Conservation (phyloP, 2,888 invertebrate genomes). For the Drepana falcataria region DNA sequence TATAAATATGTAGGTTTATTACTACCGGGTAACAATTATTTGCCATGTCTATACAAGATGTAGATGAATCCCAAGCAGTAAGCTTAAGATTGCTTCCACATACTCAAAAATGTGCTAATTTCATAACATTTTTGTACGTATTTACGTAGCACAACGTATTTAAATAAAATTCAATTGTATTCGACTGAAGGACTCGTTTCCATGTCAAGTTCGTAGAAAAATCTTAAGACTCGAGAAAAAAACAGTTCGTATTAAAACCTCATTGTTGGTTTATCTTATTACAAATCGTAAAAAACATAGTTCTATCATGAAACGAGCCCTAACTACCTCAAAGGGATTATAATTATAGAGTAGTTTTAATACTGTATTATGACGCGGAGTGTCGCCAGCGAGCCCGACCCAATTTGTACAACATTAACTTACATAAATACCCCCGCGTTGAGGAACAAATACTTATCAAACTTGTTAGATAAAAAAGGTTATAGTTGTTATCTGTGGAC, state of each 20-base stretch:
- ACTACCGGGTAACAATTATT: neutral
- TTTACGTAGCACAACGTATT: no score
- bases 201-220: no score
- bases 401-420: neutral
- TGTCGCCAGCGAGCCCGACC: neutral
- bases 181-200: no score
- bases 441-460: no score
- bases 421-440: neutral
- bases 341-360: neutral
- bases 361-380: neutral
- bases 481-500: no score
- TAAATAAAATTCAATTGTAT: no score
- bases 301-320: neutral
- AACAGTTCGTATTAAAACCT: neutral
- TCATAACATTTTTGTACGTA: no score
- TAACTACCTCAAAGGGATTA: neutral
- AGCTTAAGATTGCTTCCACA: no score
- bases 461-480: no score
- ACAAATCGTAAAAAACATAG: neutral
- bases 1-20: neutral
- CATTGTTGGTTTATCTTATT: no score
- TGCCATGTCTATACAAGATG: neutral
- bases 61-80: no score
- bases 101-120: no score
- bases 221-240: neutral